Evolutionary conservation across 2,113 vertebrate species (phyloP), one percentile per base, ranked within the genome.

Genomic region (Corythaixoides concolor): DNA sequence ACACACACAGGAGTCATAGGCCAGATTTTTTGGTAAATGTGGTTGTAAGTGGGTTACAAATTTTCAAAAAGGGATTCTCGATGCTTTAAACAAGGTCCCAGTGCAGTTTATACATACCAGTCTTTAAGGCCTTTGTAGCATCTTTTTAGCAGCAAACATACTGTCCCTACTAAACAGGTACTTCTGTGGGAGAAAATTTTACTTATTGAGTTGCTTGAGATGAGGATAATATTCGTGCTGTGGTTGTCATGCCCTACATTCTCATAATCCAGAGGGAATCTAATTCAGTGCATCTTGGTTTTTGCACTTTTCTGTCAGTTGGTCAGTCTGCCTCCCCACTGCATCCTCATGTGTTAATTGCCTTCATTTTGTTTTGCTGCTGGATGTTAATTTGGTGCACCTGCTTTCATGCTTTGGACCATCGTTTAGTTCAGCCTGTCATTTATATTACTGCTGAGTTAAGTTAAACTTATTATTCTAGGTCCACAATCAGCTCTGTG

Each of bases 91-190:
- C 9, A 39, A 32, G 35, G 53, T 13, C 55, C 30, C 17, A 17
- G 27, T 55, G 7, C 5, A 59, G 23, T 21, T 84, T 24, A 16
- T 22, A 18, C 11, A 5, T 4, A 18, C 0, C 3, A 33, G 21
- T 13, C 28, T 82, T 30, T 12, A 35, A 58, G 39, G 35, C 17
- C 8, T 56, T 30, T 63, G 8, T 8, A 72, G 58, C 8, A 67
- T 17, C 13, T 55, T 35, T 35, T 6, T 18, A 41, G 39, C 39
- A 74, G 30, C 17, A 75, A 62, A 62, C 23, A 47, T 33, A 37
- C 8, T 9, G 14, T 72, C 14, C 18, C 30, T 32, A 7, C 18
- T 7, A 16, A 78, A 49, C 1, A 0, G 10, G 15, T 14, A 4
- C 12, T n/a, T 47, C 2, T 64, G 9, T 41, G 8, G 15, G 23